These are phyloP conservation scores for Lethenteron camtschaticum DNA, from an alignment of 2,113 vertebrate species.

Conservation along the genomic window DNA sequence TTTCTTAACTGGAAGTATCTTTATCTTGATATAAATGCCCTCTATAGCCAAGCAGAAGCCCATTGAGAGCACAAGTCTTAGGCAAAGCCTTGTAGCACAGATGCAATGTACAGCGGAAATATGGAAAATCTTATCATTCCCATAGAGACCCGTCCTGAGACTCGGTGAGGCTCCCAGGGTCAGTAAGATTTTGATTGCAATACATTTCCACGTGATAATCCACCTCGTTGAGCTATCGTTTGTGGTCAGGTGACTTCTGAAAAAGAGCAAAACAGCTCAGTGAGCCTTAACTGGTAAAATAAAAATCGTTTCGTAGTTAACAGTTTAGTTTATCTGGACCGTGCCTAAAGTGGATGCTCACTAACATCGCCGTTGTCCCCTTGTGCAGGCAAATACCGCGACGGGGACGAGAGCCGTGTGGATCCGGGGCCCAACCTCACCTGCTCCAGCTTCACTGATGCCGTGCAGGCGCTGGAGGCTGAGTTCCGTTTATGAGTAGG, in stretches of 20 bases:
- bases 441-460: conserved; percentile 48
- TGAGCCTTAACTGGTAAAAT: no score
- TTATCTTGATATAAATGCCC: background rate
- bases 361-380: background rate
- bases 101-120: no score
- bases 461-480: conserved; percentile 18
- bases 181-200: conserved; percentile 1
- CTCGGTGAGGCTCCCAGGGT: background rate
- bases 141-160: background rate
- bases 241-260: background rate
- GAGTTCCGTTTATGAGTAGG: no score
- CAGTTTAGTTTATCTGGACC: background rate
- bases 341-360: no score
- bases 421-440: conserved; percentile 40
- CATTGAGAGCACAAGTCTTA: no score
- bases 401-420: conserved; percentile 49
- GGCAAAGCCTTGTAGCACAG: no score
- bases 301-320: background rate
- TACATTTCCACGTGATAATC: background rate
- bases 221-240: background rate
- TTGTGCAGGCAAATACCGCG: conserved; percentile 47
- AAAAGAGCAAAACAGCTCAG: background rate
- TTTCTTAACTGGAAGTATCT: background rate
- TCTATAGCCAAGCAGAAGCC: conserved; percentile 8
- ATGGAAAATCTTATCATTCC: no score